Base-by-base conservation (phyloP, 2,888 invertebrate species). In the Lomographa bimaculata region DNA sequence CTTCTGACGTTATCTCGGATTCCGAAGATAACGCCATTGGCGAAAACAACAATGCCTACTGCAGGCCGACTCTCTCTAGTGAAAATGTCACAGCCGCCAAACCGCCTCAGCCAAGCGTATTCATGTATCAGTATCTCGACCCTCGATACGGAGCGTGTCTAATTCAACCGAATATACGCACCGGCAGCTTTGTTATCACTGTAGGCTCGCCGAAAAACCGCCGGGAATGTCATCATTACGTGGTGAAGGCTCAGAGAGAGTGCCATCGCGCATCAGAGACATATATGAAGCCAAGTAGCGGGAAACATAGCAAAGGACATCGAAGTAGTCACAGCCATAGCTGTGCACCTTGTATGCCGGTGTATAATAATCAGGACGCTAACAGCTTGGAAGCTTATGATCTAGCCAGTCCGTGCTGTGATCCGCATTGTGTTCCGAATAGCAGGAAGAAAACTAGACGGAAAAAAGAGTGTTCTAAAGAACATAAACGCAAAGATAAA, bases 381-480 rank as follows among this genome's bases (percentile, higher is more conserved):
- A 93, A 93, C 25, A 96, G 95, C 61, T 84, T 96, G 34, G 96
- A 96, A 71, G 96, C 96, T 2, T 96, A 96, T 57, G 96, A 96
- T 69, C 82, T 96, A 28, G 96, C 96, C 0, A 95, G 95, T 67
- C 95, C 96, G 0, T 96, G 96, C 66, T 96, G 96, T 71, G 95
- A 96, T 71, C 94, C 96, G 0, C 94, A 95, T 56, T 96, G 96
- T 68, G 95, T 96, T 28, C 96, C 96, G 2, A 92, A 92, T 35
- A 81, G 81, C 54, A 65, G 80, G 72, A 86, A 86, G 57, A 86
- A 87, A 60, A 61, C 76, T 33, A 76, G 91, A 12, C 80, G 91
- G 10, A 91, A 91, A 53, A 91, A 91, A 57, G 91, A 91, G 54
- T 89, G 91, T 29, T 87, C 87, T 23, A 93, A 94, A 65, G 93